Conservation (phyloP, 1,140 invertebrate genomes). For the Arctopsyche grandis region DNA sequence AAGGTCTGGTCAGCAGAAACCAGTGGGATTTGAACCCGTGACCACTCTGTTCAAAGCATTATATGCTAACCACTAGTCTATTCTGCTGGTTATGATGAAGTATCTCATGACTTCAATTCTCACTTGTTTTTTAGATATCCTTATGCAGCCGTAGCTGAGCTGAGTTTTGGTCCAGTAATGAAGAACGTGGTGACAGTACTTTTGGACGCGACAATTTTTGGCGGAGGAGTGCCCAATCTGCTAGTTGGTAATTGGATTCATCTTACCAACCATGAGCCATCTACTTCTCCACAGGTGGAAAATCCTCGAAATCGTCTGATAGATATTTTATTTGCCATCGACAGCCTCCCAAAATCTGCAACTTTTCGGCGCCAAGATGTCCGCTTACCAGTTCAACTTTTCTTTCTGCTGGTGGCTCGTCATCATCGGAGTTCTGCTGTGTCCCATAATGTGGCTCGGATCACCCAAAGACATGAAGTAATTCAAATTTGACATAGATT, state of each 20-base stretch:
- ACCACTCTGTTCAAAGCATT: too few relatives aligned
- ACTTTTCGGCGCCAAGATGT: slow-evolving; percentile 75
- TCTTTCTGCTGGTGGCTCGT: slow-evolving; percentile 83
- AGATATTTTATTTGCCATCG: slow-evolving; percentile 54
- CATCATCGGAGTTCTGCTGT: slow-evolving; percentile 74
- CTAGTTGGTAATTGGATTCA: slow-evolving; percentile 70
- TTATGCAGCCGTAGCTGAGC: slow-evolving; percentile 79
- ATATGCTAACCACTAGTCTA: too few relatives aligned
- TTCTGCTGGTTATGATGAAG: too few relatives aligned
- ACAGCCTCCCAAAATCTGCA: slow-evolving; percentile 80
- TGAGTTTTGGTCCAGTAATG: slow-evolving; percentile 71
- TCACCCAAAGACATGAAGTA: slow-evolving; percentile 87
- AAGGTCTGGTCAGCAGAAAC: too few relatives aligned
- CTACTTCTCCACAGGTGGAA: background rate
- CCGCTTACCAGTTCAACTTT: slow-evolving; percentile 69
- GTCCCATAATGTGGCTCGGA: slow-evolving; percentile 83
- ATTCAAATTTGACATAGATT: too few relatives aligned
- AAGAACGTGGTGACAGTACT: slow-evolving; percentile 73
- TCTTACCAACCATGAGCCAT: slow-evolving; percentile 8
- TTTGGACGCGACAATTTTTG: slow-evolving; percentile 78
- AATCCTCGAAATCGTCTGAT: background rate
- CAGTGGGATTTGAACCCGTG: too few relatives aligned
- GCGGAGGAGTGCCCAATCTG: slow-evolving; percentile 79
- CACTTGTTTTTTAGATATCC: slow-evolving; percentile 75
- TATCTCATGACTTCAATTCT: too few relatives aligned